These are phyloP conservation scores for Fregetta grallaria DNA, from an alignment of 2,113 vertebrate genomes.

Conservation along the genomic window DNA sequence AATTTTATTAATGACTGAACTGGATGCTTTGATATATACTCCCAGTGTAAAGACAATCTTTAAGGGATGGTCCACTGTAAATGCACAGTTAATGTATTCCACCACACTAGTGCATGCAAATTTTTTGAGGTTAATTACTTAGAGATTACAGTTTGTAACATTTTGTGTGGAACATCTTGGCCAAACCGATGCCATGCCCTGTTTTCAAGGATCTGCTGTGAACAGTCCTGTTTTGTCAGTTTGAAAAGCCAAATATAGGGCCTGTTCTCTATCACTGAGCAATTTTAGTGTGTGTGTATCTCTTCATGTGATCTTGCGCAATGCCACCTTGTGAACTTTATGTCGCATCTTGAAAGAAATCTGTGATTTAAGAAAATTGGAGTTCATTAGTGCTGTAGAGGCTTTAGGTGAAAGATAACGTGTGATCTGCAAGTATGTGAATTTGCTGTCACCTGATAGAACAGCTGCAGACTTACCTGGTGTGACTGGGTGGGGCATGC, in stretches of 20 bases:
- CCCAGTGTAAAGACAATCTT: background rate
- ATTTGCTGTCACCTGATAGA: background rate
- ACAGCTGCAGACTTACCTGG: background rate
- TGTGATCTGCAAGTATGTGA: background rate
- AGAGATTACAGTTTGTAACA: background rate
- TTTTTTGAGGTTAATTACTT: background rate
- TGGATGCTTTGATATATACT: background rate
- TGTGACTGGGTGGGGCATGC: background rate
- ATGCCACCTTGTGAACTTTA: background rate
- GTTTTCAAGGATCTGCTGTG: background rate
- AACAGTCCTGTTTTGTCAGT: background rate
- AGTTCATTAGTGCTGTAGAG: background rate
- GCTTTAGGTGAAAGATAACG: accelerated
- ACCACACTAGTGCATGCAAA: too few species aligned
- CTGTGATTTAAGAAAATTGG: background rate
- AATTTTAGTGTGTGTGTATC: background rate
- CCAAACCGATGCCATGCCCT: background rate
- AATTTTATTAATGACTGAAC: background rate
- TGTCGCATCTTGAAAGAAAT: background rate
- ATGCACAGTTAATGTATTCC: background rate
- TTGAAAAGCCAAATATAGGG: background rate
- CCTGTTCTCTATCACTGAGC: background rate
- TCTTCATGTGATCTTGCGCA: background rate
- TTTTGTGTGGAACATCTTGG: background rate
- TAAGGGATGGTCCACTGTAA: background rate